Evolutionary conservation across 2,888 invertebrate genomes (phyloP).

Genomic region (Leptarthrus brevirostris): DNA sequence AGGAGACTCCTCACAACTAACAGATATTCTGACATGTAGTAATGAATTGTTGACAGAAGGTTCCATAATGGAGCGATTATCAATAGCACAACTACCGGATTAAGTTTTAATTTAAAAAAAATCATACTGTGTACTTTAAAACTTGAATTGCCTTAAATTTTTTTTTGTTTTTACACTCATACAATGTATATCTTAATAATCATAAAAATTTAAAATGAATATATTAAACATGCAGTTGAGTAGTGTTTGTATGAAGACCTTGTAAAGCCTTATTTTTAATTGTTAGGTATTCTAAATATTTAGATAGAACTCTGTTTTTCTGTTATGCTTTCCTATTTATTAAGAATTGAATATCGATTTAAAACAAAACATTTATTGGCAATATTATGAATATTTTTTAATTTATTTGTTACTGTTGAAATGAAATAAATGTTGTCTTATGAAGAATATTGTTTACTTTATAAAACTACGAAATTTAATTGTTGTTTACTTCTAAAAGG

Average conservation of each 20-base stretch:
- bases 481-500: background rate
- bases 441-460: background rate
- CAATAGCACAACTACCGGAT: slow-evolving; percentile 61
- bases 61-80: slow-evolving; percentile 65
- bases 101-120: slow-evolving; percentile 50
- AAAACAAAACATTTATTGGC: slow-evolving; percentile 29
- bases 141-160: slow-evolving; percentile 32
- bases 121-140: slow-evolving; percentile 1
- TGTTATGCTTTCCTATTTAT: slow-evolving; percentile 49
- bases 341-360: slow-evolving; percentile 24
- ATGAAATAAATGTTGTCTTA: slow-evolving; percentile 38
- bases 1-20: slow-evolving; percentile 63
- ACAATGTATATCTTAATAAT: background rate
- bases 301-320: slow-evolving; percentile 41
- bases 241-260: slow-evolving; percentile 3
- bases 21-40: slow-evolving; percentile 65
- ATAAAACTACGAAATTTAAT: background rate
- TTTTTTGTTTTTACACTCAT: background rate
- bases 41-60: slow-evolving; percentile 64
- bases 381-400: slow-evolving; percentile 45
- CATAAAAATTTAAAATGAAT: background rate
- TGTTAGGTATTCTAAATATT: slow-evolving; percentile 43
- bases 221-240: background rate
- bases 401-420: slow-evolving; percentile 50
- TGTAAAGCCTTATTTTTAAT: slow-evolving; percentile 43